These are phyloP conservation scores for Lates calcarifer DNA, from an alignment of 2,113 vertebrate species.

Conservation along the genomic window DNA sequence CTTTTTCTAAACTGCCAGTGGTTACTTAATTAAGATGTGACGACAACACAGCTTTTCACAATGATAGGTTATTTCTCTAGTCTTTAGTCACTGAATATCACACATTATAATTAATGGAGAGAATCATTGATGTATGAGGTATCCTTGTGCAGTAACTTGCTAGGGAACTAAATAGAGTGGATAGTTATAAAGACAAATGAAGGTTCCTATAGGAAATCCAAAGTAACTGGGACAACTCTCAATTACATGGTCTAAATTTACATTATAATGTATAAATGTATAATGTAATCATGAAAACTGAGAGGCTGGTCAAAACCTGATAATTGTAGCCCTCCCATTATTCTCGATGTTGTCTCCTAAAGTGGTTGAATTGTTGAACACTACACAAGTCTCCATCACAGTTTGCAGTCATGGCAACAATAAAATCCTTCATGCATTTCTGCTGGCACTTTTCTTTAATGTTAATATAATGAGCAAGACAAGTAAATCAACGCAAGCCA, in stretches of 20 bases:
- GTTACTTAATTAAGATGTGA: background rate
- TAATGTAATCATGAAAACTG: background rate
- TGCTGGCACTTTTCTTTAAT: slow-evolving; percentile 27
- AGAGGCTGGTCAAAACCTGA: background rate
- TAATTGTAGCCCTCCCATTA: background rate
- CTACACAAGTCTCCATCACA: background rate
- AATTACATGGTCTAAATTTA: background rate
- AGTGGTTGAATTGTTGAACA: slow-evolving; percentile 1
- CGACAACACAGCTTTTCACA: background rate
- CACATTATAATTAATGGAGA: slow-evolving; percentile 19
- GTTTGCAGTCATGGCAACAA: slow-evolving; percentile 39
- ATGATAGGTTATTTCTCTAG: slow-evolving; percentile 9
- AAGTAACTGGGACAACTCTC: background rate
- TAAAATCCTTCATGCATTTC: slow-evolving; percentile 6
- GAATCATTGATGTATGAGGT: slow-evolving; percentile 23
- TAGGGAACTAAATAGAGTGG: background rate
- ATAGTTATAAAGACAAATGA: background rate
- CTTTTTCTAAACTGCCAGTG: background rate
- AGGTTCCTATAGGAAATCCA: background rate
- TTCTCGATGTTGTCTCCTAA: background rate
- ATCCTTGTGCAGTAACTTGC: slow-evolving; percentile 1
- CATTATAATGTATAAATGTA: background rate
- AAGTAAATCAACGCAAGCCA: slow-evolving; percentile 1
- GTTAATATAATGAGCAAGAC: slow-evolving; percentile 31
- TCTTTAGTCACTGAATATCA: slow-evolving; percentile 3